These are phyloP conservation scores for Flexamia atlantica DNA, from an alignment of 2,888 invertebrate species.

Conservation along the genomic window DNA sequence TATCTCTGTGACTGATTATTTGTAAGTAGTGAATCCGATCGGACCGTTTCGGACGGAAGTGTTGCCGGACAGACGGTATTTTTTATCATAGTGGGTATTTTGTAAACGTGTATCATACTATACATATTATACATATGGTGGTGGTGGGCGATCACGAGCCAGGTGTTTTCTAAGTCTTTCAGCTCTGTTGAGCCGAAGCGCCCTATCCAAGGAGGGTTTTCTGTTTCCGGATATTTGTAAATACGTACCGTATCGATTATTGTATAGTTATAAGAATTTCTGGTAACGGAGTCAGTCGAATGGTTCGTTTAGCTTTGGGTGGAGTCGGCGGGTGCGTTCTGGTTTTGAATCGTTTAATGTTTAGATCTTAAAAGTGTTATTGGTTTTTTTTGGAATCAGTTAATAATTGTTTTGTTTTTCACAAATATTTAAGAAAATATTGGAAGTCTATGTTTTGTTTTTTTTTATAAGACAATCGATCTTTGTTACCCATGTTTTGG, in stretches of 20 bases:
- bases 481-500: too few relatives aligned
- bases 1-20: conserved; percentile 55
- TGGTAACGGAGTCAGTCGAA: background rate
- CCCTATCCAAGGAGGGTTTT: conserved; percentile 25
- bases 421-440: too few relatives aligned
- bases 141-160: conserved; percentile 16
- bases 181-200: conserved; percentile 14
- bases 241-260: conserved; percentile 54
- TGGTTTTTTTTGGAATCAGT: background rate
- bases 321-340: background rate
- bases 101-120: conserved; percentile 60
- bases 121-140: conserved; percentile 52
- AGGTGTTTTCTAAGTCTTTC: conserved; percentile 61
- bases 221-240: conserved; percentile 44
- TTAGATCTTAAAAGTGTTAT: too few relatives aligned
- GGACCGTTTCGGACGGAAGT: conserved; percentile 7
- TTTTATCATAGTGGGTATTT: conserved; percentile 62
- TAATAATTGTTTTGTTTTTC: background rate
- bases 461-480: too few relatives aligned
- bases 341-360: background rate
- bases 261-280: conserved; percentile 48
- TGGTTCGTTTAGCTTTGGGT: background rate
- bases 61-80: conserved; percentile 51
- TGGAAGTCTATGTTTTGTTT: too few relatives aligned
- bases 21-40: conserved; percentile 43